A percentile compares a stretch with the other conserved stretches of the same genome.
These are phyloP conservation scores for Platysteira castanea DNA, from an alignment of 2,113 vertebrate species.

Conservation along the genomic window DNA sequence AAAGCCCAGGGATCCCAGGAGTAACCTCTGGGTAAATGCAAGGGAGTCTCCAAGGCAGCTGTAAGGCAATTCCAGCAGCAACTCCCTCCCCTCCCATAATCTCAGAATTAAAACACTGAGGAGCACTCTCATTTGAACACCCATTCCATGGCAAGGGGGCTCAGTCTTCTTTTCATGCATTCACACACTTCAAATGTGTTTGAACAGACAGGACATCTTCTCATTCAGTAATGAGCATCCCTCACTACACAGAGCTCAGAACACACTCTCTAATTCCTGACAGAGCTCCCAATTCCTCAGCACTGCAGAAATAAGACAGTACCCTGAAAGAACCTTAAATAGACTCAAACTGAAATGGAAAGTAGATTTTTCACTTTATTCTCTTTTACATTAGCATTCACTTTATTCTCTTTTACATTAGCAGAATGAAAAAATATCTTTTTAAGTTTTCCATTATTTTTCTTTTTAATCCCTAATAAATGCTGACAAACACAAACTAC, in stretches of 20 bases:
- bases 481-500: neutral
- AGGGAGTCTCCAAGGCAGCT: neutral
- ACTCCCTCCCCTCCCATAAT: neutral
- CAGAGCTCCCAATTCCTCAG: neutral
- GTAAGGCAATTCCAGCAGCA: neutral
- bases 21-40: neutral
- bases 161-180: neutral
- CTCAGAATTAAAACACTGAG: neutral
- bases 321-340: neutral
- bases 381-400: no score
- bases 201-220: neutral
- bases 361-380: neutral
- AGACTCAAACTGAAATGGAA: neutral
- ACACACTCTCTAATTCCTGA: neutral
- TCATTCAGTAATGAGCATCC: neutral
- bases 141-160: neutral
- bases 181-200: neutral
- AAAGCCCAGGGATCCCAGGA: neutral
- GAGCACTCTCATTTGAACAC: neutral
- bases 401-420: no score
- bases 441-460: neutral
- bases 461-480: neutral
- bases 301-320: neutral
- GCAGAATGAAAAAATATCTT: fast-evolving
- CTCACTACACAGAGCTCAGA: neutral